Base-by-base conservation (phyloP, 2,888 invertebrate species). In the Acrocyrtus sp. region DNA sequence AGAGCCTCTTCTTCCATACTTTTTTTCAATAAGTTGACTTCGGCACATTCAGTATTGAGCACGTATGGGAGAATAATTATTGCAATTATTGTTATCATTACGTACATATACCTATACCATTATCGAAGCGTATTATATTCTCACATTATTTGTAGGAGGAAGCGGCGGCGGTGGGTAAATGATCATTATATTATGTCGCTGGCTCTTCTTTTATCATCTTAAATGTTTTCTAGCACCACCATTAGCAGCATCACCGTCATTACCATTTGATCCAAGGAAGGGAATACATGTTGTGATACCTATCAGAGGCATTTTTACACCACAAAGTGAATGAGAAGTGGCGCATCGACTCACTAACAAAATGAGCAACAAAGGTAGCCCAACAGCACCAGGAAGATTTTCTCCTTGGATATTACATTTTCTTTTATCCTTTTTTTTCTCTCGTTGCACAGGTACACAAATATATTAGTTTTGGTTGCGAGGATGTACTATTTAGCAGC, bases 401-500 rank as follows among this genome's bases (percentile, higher is more conserved):
- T 51, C 27, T 51, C 17, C 26, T 24, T 26, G 10, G 26, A 51
- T 39, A 39, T 39, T 39, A 39, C 12, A 39, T 39, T 39, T 45
- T 58, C 43, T 60, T 60, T 10, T 27, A 27, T 60, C 26, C 54
- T 19, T 45, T 60, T 47, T 29, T 53, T 15, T 53, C 22, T 34
- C 34, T 34, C 6, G 12, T 8, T 34, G 34, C 12, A 34, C 34
- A 34, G 34, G 34, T 34, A 34, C 5, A 34, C 6, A 34, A 34
- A 12, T 8, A 12, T 5, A 34, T 34, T 34, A n/a, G 34, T 12
- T 34, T 34, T 34, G 12, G 12, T n/a, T 34, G 34, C 12, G 34
- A 12, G 12, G 12, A 34, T 34, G 34, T 34, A 34, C 34, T 34
- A 12, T 5, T 34, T 34, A 34, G 12, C 12, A n/a, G n/a, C n/a